Evolutionary conservation across 2,113 vertebrate species (phyloP).

Genomic region (Sialia sialis): DNA sequence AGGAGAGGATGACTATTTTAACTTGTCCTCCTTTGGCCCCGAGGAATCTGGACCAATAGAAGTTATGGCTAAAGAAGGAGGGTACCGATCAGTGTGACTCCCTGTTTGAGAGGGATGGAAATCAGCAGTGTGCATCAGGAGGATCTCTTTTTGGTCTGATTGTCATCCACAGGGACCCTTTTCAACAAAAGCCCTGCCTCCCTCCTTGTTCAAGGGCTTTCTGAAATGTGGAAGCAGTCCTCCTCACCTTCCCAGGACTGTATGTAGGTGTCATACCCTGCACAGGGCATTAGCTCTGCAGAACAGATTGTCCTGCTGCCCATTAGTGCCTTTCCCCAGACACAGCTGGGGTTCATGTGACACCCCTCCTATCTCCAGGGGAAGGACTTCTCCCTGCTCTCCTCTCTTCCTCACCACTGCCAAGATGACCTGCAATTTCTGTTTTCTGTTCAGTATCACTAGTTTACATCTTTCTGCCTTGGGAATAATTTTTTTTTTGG

Average conservation of each 20-base stretch:
- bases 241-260: neutral
- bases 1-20: neutral
- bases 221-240: neutral
- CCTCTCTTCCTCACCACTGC: neutral
- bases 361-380: neutral
- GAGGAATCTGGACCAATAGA: neutral
- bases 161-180: neutral
- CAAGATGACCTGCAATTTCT: neutral
- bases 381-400: neutral
- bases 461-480: neutral
- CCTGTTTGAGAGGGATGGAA: neutral
- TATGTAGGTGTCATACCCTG: neutral
- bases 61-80: neutral
- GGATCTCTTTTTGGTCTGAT: neutral
- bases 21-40: neutral
- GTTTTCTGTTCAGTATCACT: neutral
- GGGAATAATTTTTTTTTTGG: neutral
- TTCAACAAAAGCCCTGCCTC: neutral
- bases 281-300: neutral
- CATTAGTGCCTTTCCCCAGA: neutral
- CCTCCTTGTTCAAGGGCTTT: neutral
- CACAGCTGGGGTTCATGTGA: neutral
- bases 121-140: neutral
- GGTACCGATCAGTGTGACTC: neutral
- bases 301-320: neutral